These are phyloP conservation scores for Lytechinus pictus DNA, from an alignment of 35 echinoderm and acorn worm genomes.

Conservation along the genomic window DNA sequence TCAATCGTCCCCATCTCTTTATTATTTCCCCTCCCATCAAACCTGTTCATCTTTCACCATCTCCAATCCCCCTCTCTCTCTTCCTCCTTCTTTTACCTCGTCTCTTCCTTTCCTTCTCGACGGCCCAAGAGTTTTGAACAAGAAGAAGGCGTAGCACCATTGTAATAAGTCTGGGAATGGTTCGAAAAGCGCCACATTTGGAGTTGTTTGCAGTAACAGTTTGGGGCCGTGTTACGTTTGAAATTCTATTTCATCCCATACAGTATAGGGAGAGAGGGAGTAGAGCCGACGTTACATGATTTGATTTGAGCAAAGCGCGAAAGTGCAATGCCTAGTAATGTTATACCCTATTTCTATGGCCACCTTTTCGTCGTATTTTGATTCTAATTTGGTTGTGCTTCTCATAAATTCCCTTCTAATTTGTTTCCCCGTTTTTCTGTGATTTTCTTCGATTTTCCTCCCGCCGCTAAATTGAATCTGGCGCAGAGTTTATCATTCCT, in stretches of 20 bases:
- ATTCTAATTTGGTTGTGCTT: conserved; percentile 30
- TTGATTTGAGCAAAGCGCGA: conserved; percentile 35
- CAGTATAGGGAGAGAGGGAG: neutral
- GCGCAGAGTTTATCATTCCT: conserved; percentile 37
- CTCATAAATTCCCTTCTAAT: conserved; percentile 20
- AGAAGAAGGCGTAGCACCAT: neutral
- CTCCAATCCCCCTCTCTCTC: neutral
- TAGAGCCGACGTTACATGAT: neutral
- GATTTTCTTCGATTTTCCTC: conserved; percentile 34
- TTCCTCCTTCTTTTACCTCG: neutral
- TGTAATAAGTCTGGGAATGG: neutral
- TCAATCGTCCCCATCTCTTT: neutral
- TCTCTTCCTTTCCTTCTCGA: neutral
- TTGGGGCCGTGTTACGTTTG: conserved; percentile 41
- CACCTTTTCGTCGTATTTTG: conserved; percentile 27
- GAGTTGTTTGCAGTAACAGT: conserved; percentile 40
- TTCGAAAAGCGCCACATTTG: conserved; percentile 37
- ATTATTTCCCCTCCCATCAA: neutral
- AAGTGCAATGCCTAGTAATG: conserved; percentile 42
- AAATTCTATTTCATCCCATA: neutral
- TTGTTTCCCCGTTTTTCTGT: conserved; percentile 41
- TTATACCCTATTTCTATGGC: conserved; percentile 23
- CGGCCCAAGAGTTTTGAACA: neutral
- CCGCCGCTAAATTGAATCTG: neutral
- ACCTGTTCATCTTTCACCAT: neutral